These are phyloP conservation scores for Mycalesis mineus DNA, from an alignment of 2,888 invertebrate genomes.

Conservation along the genomic window DNA sequence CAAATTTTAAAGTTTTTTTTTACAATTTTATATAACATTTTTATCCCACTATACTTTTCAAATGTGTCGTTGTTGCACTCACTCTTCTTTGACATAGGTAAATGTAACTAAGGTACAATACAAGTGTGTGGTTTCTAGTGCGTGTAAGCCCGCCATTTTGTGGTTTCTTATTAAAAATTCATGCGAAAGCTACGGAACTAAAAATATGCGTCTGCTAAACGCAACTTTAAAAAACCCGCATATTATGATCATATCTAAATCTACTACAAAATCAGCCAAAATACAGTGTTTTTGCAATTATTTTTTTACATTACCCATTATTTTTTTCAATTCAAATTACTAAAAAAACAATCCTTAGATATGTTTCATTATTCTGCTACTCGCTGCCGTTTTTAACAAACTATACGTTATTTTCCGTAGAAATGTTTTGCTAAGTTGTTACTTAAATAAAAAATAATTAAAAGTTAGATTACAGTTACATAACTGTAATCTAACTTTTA, in stretches of 20 bases:
- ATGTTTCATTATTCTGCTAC: too few species aligned
- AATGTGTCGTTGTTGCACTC: background rate
- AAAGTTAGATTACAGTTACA: too few species aligned
- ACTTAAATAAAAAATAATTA: too few species aligned
- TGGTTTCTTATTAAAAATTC: background rate
- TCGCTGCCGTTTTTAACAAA: too few species aligned
- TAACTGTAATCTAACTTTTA: too few species aligned
- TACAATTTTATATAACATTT: conserved; percentile 44
- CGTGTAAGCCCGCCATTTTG: background rate
- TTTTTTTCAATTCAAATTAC: too few species aligned
- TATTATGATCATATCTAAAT: too few species aligned
- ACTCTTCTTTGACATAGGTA: background rate
- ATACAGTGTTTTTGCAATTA: too few species aligned
- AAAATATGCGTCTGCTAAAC: background rate
- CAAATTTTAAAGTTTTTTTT: conserved; percentile 66
- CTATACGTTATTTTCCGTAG: too few species aligned
- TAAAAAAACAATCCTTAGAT: background rate
- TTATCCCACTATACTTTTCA: background rate
- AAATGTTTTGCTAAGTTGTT: too few species aligned
- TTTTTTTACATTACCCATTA: background rate
- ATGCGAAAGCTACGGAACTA: background rate
- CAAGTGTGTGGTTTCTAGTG: background rate
- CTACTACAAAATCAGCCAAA: too few species aligned
- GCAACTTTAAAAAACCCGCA: too few species aligned
- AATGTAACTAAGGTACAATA: background rate